Evolutionary conservation across 2,888 invertebrate species (phyloP).

Genomic region (Lutraria lutraria): DNA sequence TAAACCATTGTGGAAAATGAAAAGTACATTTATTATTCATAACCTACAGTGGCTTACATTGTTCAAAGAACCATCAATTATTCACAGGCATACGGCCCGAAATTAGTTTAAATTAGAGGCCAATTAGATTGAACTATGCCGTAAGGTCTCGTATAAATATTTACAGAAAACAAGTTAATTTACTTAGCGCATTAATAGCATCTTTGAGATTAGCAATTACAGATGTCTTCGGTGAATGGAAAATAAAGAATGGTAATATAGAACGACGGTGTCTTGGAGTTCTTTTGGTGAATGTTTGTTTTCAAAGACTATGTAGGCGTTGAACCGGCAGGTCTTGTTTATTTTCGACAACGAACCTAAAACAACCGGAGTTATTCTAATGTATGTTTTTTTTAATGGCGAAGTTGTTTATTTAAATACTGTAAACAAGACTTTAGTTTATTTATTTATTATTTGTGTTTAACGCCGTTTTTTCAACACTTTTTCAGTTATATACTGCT

Average conservation of each 20-base stretch:
- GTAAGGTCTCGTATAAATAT: constrained; percentile 50
- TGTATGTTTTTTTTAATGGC: too few species aligned
- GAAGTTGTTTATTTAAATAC: too few species aligned
- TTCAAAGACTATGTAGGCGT: background rate
- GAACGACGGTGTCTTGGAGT: background rate
- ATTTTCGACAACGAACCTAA: background rate
- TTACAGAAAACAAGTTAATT: constrained; percentile 58
- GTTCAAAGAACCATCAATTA: constrained; percentile 27
- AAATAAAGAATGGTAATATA: background rate
- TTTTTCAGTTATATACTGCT: too few species aligned
- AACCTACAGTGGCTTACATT: background rate
- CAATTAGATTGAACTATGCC: constrained; percentile 45
- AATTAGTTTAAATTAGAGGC: constrained; percentile 49
- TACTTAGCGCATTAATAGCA: constrained; percentile 47
- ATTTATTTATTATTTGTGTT: too few species aligned
- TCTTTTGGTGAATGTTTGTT: background rate
- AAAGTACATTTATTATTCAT: constrained; percentile 37
- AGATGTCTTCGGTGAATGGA: background rate
- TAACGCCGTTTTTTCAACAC: too few species aligned
- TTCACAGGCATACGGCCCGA: constrained; percentile 19
- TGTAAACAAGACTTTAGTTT: too few species aligned
- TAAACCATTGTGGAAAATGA: constrained; percentile 30
- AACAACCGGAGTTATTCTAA: too few species aligned
- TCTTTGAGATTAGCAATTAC: constrained; percentile 30
- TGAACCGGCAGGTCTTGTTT: background rate